Evolutionary conservation across 92 coral and sea anemone species (phyloP).

Genomic region (Phenganax stokvisi): DNA sequence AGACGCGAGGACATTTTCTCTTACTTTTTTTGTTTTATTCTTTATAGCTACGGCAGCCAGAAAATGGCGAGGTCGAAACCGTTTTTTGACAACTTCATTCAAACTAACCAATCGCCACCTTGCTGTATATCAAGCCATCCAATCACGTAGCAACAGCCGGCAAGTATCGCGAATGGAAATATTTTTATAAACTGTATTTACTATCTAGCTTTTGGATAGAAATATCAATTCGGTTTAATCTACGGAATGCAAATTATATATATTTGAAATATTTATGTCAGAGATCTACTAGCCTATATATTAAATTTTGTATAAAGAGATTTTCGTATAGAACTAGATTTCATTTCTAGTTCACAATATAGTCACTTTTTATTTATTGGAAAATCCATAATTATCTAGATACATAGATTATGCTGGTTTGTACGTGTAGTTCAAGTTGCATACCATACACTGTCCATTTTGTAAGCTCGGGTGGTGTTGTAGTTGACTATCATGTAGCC

Average conservation of each 20-base stretch:
- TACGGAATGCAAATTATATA: conserved; percentile 28
- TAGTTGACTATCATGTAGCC: neutral
- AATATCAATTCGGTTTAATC: conserved; percentile 30
- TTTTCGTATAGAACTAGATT: conserved; percentile 14
- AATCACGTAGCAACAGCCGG: neutral
- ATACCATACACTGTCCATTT: neutral
- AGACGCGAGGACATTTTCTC: neutral
- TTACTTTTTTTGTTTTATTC: neutral
- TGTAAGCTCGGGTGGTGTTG: neutral
- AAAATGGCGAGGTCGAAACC: neutral
- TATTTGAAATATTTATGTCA: conserved; percentile 22
- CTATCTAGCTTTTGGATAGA: neutral
- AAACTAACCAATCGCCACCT: neutral
- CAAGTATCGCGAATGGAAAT: conserved; percentile 30
- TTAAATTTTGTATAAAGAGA: conserved; percentile 13
- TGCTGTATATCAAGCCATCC: neutral
- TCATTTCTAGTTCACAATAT: neutral
- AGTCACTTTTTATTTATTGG: conserved; percentile 9
- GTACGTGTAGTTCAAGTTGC: neutral
- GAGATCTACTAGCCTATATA: conserved; percentile 4
- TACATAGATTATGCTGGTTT: neutral
- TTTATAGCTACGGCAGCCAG: neutral
- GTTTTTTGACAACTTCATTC: neutral
- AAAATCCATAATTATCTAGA: neutral
- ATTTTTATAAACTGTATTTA: conserved; percentile 25